Base-by-base conservation (phyloP, 2,797 vertebrate genomes). In the Lates japonicus region DNA sequence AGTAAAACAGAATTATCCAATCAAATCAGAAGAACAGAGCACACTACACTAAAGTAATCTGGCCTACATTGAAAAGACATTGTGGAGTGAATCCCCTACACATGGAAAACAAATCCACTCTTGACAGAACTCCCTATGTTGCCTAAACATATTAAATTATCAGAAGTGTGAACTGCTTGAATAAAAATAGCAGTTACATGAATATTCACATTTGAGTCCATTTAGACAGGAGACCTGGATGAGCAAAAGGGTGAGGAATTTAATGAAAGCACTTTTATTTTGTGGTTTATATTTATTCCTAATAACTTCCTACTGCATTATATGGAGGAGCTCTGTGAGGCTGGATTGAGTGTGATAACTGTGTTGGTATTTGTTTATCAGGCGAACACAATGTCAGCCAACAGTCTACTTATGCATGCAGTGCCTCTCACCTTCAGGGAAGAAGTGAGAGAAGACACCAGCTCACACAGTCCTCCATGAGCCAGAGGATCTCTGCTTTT, bases 401-500 rank as follows among this genome's bases (percentile, higher is more conserved):
- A 70, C 77, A 54, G 83, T 84, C 81, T 68, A 65, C 79, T 87
- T 85, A 87, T 7, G 80, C 77, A 76, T 63, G 73, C 73, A n/a
- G 59, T 70, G 73, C 63, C 80, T 80, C 84, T 91, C 85, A 88
- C 85, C 90, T 80, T 91, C 86, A 91, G 90, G 89, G 90, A 84
- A 59, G 78, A 74, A 44, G 80, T 17, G 66, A 81, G 76, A 60
- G 74, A 77, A 74, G 80, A 90, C 89, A 82, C 88, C 78, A 65
- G 70, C 84, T 37, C 82, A 46, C 74, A 51, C 81, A 86, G 57
- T 84, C 87, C 87, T 90, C 81, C 77, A 25, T 59, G 67, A 87
- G 81, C 88, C 88, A 58, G 66, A 90, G 84, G 86, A 86, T 86
- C 82, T 74, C 46, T 67, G 12, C 16, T 51, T 58, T 61, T 39